phyloP scores from a whole-genome alignment of 2,113 vertebrate genomes.

The Oriolus oriolus region DNA sequence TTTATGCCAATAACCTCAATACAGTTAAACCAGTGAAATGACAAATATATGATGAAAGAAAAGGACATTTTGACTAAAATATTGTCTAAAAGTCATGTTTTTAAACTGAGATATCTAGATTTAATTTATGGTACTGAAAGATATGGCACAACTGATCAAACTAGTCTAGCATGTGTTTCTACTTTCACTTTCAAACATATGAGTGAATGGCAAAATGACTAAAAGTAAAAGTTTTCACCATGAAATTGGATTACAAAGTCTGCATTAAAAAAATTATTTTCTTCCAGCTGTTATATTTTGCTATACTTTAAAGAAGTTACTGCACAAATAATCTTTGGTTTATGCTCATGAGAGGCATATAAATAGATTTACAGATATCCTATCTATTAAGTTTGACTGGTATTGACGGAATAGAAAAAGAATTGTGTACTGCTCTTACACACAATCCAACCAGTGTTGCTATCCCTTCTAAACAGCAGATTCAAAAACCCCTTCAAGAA shows the following conservation, averaged over 20 bases:
- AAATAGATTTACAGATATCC: background rate
- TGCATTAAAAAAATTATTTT: background rate
- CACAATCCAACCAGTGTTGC: background rate
- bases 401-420: background rate
- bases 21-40: background rate
- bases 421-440: background rate
- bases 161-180: background rate
- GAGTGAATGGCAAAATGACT: background rate
- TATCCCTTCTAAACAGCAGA: background rate
- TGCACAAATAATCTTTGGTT: background rate
- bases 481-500: background rate
- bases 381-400: background rate
- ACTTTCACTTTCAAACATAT: background rate
- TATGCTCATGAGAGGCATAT: background rate
- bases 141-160: background rate
- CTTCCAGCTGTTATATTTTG: background rate
- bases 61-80: background rate
- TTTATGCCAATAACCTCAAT: background rate
- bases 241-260: background rate
- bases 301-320: background rate
- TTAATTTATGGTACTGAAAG: background rate
- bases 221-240: background rate
- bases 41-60: background rate
- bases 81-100: background rate
- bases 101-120: background rate